Conservation (phyloP, 2,888 invertebrate genomes). For the Caenorhabditis parvicauda region DNA sequence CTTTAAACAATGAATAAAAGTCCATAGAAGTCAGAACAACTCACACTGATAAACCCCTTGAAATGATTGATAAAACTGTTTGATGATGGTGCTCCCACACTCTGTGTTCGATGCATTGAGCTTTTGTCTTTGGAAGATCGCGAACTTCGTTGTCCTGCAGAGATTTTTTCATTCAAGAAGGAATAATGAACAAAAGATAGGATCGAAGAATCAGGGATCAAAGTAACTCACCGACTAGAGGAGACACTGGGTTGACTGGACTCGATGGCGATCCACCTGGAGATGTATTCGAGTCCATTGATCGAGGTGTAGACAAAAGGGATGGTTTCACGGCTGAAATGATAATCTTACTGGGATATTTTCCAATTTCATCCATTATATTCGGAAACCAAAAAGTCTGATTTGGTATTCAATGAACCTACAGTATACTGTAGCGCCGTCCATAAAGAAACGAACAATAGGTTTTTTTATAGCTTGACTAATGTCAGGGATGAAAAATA, state of each 20-base stretch:
- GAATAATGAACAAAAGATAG: neutral
- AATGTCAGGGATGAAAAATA: no score
- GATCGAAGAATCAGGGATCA: no score
- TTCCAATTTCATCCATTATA: neutral
- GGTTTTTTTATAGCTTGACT: no score
- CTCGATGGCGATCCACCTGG: constrained; percentile 23
- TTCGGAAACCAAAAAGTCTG: constrained; percentile 14
- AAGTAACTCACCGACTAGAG: constrained; percentile 21
- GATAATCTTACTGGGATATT: no score
- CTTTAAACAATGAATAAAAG: neutral
- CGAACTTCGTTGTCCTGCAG: constrained; percentile 29
- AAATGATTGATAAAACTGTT: constrained; percentile 51
- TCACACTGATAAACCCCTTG: constrained; percentile 56
- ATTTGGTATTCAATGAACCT: constrained; percentile 11
- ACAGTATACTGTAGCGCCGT: no score
- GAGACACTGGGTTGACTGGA: constrained; percentile 21
- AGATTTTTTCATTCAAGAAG: neutral
- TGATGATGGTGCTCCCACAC: constrained; percentile 39
- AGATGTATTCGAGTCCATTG: constrained; percentile 29
- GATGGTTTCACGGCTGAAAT: constrained; percentile 26
- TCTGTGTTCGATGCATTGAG: constrained; percentile 40
- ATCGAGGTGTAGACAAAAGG: constrained; percentile 25
- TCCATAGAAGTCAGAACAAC: neutral
- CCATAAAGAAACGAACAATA: no score
- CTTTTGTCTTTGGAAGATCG: constrained; percentile 35